Conservation (phyloP, 2,888 invertebrate genomes). For the Ophraella communa region DNA sequence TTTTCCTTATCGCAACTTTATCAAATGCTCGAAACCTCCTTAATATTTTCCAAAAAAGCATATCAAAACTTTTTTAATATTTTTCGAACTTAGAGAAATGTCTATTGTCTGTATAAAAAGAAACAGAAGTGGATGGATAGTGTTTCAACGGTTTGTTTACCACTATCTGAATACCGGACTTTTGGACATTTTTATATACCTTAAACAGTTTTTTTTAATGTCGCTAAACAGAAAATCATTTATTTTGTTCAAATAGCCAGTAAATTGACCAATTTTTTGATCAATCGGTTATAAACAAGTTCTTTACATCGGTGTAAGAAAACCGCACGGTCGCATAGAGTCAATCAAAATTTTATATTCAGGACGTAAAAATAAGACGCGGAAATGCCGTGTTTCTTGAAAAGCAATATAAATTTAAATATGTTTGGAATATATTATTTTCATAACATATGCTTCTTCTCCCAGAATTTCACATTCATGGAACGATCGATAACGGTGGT, state of each 20-base stretch:
- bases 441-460: constrained; percentile 17
- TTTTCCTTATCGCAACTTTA: too few relatives aligned
- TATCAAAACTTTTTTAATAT: too few relatives aligned
- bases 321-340: not conserved
- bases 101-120: too few relatives aligned
- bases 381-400: constrained; percentile 2
- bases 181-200: too few relatives aligned
- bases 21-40: too few relatives aligned
- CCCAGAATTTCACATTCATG: constrained; percentile 20
- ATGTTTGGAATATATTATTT: constrained; percentile 22
- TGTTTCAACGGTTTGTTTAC: too few relatives aligned
- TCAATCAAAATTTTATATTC: constrained; percentile 22
- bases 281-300: not conserved
- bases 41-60: too few relatives aligned
- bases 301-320: not conserved
- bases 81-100: too few relatives aligned
- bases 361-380: constrained; percentile 10
- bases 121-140: too few relatives aligned
- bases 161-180: too few relatives aligned
- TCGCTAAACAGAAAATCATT: not conserved
- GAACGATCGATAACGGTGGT: constrained; percentile 7
- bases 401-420: constrained; percentile 24
- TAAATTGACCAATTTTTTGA: not conserved
- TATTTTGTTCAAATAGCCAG: not conserved
- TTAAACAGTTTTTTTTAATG: too few relatives aligned